Base-by-base conservation (phyloP, 1,140 invertebrate genomes). In the Neocloeon triangulifer region DNA sequence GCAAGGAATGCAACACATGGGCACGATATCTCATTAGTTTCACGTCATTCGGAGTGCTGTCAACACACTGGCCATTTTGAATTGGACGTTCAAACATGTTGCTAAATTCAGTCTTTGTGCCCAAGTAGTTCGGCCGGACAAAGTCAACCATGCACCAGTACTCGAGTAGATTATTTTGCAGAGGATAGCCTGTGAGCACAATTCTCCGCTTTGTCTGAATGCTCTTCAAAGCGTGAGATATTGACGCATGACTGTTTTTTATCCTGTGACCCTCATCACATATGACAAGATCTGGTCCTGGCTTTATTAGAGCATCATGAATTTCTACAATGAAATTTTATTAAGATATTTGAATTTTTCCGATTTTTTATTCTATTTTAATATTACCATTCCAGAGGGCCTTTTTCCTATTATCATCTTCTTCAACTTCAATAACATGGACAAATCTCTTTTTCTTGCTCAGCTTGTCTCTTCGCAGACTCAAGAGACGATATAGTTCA, bases 71-170 rank as follows among this genome's bases (percentile, higher is more conserved):
- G 0, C 86, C 86, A 52, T 92, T 92, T 45, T 84, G 80, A 43
- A 92, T 92, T 0, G 89, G 88, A 26, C 84, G 55, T 43, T 92
- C 86, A 45, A 94, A 95, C 84, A 92, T 91, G 47, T 89, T 89
- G 39, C 73, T 75, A 50, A 95, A 95, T 49, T 92, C 85, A 1
- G 80, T 84, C 49, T 88, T 85, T 5, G 77, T 81, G 26, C 85
- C 89, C 13, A 81, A 60, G 59, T 82, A 84, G 56, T 89, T 91
- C 0, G 89, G 89, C 25, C 86, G 62, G 1, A 94, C 86, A 48
- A 92, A 95, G 43, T 94, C 85, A 3, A 92, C 84, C 85, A 91
- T 91, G 46, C 84, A 86, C 82, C 84, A 94, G 49, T 95, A 95
- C 52, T 95, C 89, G 16, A 89, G 53, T 2, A 95, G 53, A 57